Percentiles rank a stretch among this genome's conserved stretches.
phyloP scores from a whole-genome alignment of 2,113 vertebrate species.

The Passer domesticus region DNA sequence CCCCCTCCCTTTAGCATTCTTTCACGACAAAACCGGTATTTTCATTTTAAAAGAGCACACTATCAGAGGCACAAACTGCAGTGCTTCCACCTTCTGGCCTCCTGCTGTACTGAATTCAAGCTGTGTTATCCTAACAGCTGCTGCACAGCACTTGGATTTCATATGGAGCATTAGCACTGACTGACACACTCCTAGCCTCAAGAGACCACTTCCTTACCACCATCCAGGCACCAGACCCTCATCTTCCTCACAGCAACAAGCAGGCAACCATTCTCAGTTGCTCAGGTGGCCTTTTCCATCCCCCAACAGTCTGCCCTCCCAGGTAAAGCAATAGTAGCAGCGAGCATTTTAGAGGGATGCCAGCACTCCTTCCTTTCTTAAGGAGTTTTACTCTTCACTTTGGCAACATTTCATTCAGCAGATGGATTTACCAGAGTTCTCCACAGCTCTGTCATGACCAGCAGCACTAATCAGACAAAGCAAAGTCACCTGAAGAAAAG shows the following conservation, averaged over 20 bases:
- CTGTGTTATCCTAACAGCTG: neutral
- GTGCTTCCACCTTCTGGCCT: constrained; percentile 59
- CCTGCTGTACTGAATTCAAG: neutral
- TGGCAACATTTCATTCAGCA: neutral
- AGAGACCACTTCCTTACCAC: neutral
- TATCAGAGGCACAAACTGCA: neutral
- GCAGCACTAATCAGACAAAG: neutral
- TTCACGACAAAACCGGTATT: neutral
- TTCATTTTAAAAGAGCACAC: neutral
- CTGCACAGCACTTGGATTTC: neutral
- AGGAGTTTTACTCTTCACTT: neutral
- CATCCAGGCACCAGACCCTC: neutral
- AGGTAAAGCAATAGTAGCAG: fast-evolving
- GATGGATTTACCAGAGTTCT: neutral
- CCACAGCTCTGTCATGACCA: neutral
- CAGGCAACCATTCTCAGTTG: neutral
- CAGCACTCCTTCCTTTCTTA: neutral
- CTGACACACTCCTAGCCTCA: neutral
- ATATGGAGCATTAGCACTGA: fast-evolving
- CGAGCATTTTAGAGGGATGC: neutral
- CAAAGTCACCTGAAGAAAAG: neutral
- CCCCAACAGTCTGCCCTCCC: fast-evolving
- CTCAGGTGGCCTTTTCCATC: neutral
- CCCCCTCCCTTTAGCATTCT: fast-evolving
- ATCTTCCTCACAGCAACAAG: neutral